Evolutionary conservation across 1,140 invertebrate species (phyloP).

Genomic region (Lepidurus apus): DNA sequence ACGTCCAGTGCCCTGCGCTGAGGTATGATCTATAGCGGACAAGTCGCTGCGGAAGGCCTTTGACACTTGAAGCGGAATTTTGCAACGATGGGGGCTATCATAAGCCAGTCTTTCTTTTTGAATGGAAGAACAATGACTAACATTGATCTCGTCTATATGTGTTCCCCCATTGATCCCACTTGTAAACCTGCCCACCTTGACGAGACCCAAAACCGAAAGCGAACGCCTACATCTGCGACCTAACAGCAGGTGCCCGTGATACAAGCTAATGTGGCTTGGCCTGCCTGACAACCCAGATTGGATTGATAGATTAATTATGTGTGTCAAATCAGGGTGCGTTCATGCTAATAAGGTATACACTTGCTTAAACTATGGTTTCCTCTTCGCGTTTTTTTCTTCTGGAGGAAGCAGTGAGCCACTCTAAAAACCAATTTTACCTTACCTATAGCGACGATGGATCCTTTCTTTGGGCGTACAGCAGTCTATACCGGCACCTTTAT

Average conservation of each 20-base stretch:
- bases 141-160: slow-evolving; percentile 3
- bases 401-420: neutral
- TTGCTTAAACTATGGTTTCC: neutral
- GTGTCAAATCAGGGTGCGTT: neutral
- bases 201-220: slow-evolving; percentile 6
- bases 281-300: slow-evolving; percentile 7
- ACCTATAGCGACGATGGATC: neutral
- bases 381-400: neutral
- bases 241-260: neutral
- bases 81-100: neutral
- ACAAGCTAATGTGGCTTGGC: neutral
- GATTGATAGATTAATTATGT: neutral
- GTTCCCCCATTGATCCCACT: neutral
- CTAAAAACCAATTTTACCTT: neutral
- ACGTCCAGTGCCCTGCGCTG: neutral
- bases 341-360: neutral
- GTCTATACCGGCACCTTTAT: too few relatives aligned
- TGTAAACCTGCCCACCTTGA: slow-evolving; percentile 11
- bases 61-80: slow-evolving; percentile 1
- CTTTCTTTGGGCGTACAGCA: neutral
- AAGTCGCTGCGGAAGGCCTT: neutral
- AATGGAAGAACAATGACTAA: neutral
- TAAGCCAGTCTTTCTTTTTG: neutral
- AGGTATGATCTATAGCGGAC: neutral
- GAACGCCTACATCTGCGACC: neutral